A percentile compares a stretch with the other conserved stretches of the same genome.
These are phyloP conservation scores for Dastarcus helophoroides DNA, from an alignment of 2,888 invertebrate species.

Conservation along the genomic window DNA sequence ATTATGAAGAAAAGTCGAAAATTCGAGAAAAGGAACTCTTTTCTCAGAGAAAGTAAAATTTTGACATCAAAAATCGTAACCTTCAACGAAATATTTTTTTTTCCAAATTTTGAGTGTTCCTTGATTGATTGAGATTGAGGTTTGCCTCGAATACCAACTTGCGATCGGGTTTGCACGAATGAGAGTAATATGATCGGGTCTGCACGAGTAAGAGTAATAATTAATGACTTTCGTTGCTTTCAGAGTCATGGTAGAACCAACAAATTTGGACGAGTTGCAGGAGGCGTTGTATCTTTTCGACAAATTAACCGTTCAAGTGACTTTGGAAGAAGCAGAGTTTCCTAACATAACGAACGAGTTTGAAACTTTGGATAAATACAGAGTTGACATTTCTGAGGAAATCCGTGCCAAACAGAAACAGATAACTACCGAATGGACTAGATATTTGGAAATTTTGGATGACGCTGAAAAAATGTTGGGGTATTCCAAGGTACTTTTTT, in stretches of 20 bases:
- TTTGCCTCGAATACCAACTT: no score
- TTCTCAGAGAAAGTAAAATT: no score
- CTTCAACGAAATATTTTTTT: no score
- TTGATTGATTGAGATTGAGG: no score
- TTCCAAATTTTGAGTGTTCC: no score
- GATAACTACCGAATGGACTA: constrained; percentile 54
- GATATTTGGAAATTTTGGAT: constrained; percentile 55
- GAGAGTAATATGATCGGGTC: no score
- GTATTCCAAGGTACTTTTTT: constrained; percentile 50
- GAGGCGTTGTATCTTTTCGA: constrained; percentile 56
- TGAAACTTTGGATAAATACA: constrained; percentile 59
- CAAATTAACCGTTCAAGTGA: constrained; percentile 51
- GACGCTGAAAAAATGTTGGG: constrained; percentile 65
- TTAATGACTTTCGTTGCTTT: no score
- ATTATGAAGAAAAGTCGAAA: no score
- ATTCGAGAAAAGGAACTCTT: no score
- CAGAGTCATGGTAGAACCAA: constrained; percentile 54
- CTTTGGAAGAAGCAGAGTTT: constrained; percentile 56
- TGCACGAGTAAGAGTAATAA: no score
- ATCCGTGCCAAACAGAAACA: constrained; percentile 45
- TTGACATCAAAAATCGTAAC: no score
- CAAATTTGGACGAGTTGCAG: constrained; percentile 61
- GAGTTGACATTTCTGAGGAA: constrained; percentile 54
- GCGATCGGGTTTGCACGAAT: no score
- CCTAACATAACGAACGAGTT: constrained; percentile 66